A percentile compares a stretch with the other conserved stretches of the same genome.
Evolutionary conservation across 2,113 vertebrate genomes (phyloP).

Genomic region (Brienomyrus longianalis): DNA sequence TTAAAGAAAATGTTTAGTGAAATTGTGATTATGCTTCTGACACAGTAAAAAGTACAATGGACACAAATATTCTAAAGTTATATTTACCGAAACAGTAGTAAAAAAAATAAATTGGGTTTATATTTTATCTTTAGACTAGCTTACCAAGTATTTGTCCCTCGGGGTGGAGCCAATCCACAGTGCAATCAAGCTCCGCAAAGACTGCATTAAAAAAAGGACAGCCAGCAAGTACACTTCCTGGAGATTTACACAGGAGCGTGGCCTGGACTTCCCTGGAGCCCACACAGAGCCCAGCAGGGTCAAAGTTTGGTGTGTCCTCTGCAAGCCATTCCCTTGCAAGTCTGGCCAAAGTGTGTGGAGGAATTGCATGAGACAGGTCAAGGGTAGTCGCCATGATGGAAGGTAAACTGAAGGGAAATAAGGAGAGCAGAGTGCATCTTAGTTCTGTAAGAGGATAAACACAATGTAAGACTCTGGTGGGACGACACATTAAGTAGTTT

Average conservation of each 20-base stretch:
- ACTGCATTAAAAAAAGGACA: slow-evolving; percentile 71
- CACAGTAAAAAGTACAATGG: background rate
- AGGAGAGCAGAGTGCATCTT: background rate
- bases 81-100: background rate
- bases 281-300: slow-evolving; percentile 60
- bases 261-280: slow-evolving; percentile 49
- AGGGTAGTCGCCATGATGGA: slow-evolving; percentile 33
- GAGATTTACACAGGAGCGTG: slow-evolving; percentile 62
- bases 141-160: slow-evolving; percentile 58
- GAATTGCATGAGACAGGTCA: slow-evolving; percentile 43
- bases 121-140: background rate
- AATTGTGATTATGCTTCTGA: background rate
- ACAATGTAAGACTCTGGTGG: background rate
- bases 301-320: slow-evolving; percentile 71
- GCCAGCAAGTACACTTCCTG: slow-evolving; percentile 63
- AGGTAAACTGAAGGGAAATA: background rate
- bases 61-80: background rate
- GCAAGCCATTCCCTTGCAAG: slow-evolving; percentile 67
- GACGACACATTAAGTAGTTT: background rate
- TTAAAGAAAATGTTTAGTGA: background rate
- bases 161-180: slow-evolving; percentile 60
- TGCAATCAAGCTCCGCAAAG: slow-evolving; percentile 65
- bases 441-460: background rate
- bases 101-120: background rate
- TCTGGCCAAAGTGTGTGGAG: slow-evolving; percentile 46